Evolutionary conservation across 2,797 vertebrate genomes (phyloP), one percentile per base, ranked within the genome.

Genomic region (Spondyliosoma cantharus): DNA sequence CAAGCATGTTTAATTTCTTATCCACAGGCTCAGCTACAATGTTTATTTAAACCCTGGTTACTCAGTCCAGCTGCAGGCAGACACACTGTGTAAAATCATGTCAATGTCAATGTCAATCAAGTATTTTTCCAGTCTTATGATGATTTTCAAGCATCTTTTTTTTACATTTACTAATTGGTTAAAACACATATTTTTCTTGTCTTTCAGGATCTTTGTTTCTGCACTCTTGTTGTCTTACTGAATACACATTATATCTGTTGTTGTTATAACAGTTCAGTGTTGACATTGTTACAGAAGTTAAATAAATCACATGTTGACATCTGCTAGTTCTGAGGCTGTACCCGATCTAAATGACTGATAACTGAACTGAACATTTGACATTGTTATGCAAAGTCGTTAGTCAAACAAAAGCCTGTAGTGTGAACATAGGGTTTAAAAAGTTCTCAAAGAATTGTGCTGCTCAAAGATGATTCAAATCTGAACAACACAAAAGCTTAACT

Each of bases 11-110:
- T 72, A 56, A 64, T 19, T 11, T 79, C 66, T 81, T 64, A 69
- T 69, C 49, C 65, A 49, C 62, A 68, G 45, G 66, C 45, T 58
- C 60, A 61, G 68, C 72, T 50, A 15, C 71, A 59, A 37, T 80
- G 59, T 84, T 88, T 80, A 84, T 86, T 88, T 42, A 50, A 74
- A 78, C 73, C 66, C 42, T 9, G 61, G 69, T 70, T 54, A 25
- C 74, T 81, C 71, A 16, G 22, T 49, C 20, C 29, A 50, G 65
- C 72, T 8, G 71, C 58, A 42, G 46, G 50, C 76, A 50, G 8
- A 65, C 22, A 29, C 43, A 15, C 43, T 53, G 27, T 52, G 22
- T 15, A 24, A 59, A 71, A 24, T 53, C 20, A n/a, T 17, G 3
- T 72, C 71, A 43, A n/a, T n/a, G n/a, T n/a, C n/a, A n/a, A n/a